These are phyloP conservation scores for Calonectris borealis DNA, from an alignment of 2,113 vertebrate species.

Conservation along the genomic window DNA sequence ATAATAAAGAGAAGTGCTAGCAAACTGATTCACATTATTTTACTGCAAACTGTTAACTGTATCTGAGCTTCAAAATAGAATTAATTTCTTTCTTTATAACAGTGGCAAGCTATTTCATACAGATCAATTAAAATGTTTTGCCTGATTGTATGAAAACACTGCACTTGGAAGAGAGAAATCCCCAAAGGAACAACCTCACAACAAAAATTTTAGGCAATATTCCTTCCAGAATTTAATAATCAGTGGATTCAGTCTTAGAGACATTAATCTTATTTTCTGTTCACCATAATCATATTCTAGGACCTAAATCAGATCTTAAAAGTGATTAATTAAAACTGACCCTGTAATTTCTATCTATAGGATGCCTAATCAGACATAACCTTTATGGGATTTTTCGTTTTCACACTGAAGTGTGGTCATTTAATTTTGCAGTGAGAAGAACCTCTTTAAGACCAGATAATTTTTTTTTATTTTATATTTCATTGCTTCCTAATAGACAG, in stretches of 20 bases:
- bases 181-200: not conserved
- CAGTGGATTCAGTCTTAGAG: not conserved
- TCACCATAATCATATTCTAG: not conserved
- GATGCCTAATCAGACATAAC: not conserved
- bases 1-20: not conserved
- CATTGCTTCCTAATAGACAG: not conserved
- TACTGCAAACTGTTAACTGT: not conserved
- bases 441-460: not conserved
- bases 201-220: not conserved
- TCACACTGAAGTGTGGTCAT: not conserved
- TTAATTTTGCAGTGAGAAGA: not conserved
- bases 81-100: not conserved
- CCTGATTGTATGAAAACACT: not conserved
- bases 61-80: not conserved
- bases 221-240: not conserved
- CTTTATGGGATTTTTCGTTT: not conserved
- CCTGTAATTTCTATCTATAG: not conserved
- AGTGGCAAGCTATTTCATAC: not conserved
- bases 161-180: not conserved
- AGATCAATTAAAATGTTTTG: not conserved
- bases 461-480: not conserved
- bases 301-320: not conserved
- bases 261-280: not conserved
- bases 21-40: not conserved
- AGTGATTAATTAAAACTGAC: not conserved